These are phyloP conservation scores for Sterna hirundo DNA, from an alignment of 2,113 vertebrate genomes.

Conservation along the genomic window DNA sequence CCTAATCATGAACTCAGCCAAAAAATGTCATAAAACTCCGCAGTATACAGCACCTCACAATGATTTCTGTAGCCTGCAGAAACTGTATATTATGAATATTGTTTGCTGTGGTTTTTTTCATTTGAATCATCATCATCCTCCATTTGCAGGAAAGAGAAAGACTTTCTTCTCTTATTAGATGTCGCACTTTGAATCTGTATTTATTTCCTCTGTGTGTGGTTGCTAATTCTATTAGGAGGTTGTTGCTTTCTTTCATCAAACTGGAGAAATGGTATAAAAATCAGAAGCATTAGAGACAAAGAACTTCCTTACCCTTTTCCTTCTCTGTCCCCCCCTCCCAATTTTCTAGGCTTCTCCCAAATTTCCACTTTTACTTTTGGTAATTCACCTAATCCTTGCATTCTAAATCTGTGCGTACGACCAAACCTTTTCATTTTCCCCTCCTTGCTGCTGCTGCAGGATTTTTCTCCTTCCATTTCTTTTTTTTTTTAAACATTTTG, in stretches of 20 bases:
- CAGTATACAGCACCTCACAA: slow-evolving; percentile 36
- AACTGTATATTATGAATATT: slow-evolving; percentile 50
- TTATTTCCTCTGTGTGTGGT: slow-evolving; percentile 19
- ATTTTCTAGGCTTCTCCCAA: neutral
- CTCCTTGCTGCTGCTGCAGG: neutral
- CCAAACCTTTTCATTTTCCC: neutral
- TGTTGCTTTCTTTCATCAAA: neutral
- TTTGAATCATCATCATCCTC: slow-evolving; percentile 36
- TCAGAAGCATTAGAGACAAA: neutral
- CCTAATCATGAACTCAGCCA: slow-evolving; percentile 62
- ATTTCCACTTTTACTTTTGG: neutral
- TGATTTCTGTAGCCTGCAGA: slow-evolving; percentile 56
- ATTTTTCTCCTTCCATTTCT: neutral
- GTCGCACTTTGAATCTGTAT: neutral
- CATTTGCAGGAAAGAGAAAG: slow-evolving; percentile 22
- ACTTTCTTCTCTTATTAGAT: slow-evolving; percentile 28
- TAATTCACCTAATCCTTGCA: neutral
- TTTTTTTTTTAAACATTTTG: neutral
- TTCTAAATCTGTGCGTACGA: neutral
- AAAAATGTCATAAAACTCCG: slow-evolving; percentile 62
- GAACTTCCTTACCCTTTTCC: neutral
- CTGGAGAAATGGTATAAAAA: neutral
- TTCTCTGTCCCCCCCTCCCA: neutral
- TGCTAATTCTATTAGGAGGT: slow-evolving; percentile 19
- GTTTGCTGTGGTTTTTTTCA: slow-evolving; percentile 35